Base-by-base conservation (phyloP, 2,797 vertebrate genomes). In the Telmatherina bonti region DNA sequence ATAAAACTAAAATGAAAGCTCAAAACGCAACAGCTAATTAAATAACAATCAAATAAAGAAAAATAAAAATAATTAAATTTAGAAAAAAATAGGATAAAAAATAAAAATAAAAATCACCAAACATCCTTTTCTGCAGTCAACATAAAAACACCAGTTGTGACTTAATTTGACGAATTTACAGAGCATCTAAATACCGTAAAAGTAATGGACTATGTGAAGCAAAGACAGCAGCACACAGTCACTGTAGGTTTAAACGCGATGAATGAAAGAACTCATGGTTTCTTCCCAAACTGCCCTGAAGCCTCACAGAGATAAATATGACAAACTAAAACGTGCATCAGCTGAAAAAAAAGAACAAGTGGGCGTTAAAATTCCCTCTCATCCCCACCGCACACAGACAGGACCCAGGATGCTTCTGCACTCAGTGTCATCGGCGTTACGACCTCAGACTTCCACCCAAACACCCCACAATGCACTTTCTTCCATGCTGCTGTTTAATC, bases 391-490 rank as follows among this genome's bases (percentile, higher is more conserved):
- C 27, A 36, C 45, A 22, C 77, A 58, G 63, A 41, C 59, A 67
- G 45, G 35, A 58, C 76, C 70, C 36, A 72, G 49, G 53, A 0
- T 66, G 56, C 24, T 57, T 75, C 67, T 78, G 55, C 56, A 65
- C 88, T 69, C 27, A 31, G 26, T 68, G 79, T 81, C 86, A 83
- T 85, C 84, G 69, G 77, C 82, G 73, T 76, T 81, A 78, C 75
- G 81, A 72, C 64, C 75, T 45, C 47, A 72, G 76, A 73, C 62
- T 81, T 27, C 0, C 0, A 56, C 69, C 71, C 67, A 59, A 56
- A 30, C 3, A 2, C 51, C 72, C 55, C 43, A 52, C 73, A n/a
- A 3, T 45, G 60, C 29, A 38, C 64, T 55, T 71, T 73, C 18
- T 68, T 67, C 70, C 77, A 65, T 9, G 62, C 72, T 75, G 56